A percentile compares a stretch with the other conserved stretches of the same genome.
These are phyloP conservation scores for Chrysopilus asiliformis DNA, from an alignment of 2,888 invertebrate species.

Conservation along the genomic window DNA sequence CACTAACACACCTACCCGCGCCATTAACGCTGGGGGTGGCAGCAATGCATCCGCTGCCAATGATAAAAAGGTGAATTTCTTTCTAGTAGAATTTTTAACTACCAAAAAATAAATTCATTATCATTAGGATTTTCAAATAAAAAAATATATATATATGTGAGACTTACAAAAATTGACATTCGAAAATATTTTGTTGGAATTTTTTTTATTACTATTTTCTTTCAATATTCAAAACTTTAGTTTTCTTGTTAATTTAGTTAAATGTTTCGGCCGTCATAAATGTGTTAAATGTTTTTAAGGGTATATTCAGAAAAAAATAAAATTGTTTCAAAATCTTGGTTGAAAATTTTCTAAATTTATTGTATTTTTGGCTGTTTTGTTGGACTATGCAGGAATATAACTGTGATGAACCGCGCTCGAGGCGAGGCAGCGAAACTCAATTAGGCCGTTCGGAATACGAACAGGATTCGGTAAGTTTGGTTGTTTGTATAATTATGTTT, in stretches of 20 bases:
- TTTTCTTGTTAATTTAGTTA: too few relatives aligned
- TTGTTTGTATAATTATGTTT: too few relatives aligned
- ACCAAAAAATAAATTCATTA: background rate
- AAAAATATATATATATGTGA: too few relatives aligned
- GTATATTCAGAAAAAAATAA: too few relatives aligned
- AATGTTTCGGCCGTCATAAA: too few relatives aligned
- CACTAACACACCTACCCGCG: conserved; percentile 18
- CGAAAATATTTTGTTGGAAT: conserved; percentile 3
- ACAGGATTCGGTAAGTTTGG: conserved; percentile 35
- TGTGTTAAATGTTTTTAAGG: too few relatives aligned
- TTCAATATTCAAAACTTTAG: conserved; percentile 34
- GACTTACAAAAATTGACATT: conserved; percentile 10
- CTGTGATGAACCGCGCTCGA: conserved; percentile 36
- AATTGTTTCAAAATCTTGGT: background rate
- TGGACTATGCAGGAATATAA: conserved; percentile 30
- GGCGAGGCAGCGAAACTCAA: conserved; percentile 36
- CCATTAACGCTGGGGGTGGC: background rate
- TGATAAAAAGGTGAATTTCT: conserved; percentile 9
- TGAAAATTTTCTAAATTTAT: background rate
- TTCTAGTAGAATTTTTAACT: background rate
- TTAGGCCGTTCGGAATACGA: conserved; percentile 34
- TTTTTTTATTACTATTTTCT: background rate
- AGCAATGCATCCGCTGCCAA: background rate
- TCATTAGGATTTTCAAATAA: background rate
- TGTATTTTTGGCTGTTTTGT: background rate